A percentile compares a stretch with the other conserved stretches of the same genome.
These are phyloP conservation scores for Argya squamiceps DNA, from an alignment of 2,797 vertebrate genomes.

Conservation along the genomic window DNA sequence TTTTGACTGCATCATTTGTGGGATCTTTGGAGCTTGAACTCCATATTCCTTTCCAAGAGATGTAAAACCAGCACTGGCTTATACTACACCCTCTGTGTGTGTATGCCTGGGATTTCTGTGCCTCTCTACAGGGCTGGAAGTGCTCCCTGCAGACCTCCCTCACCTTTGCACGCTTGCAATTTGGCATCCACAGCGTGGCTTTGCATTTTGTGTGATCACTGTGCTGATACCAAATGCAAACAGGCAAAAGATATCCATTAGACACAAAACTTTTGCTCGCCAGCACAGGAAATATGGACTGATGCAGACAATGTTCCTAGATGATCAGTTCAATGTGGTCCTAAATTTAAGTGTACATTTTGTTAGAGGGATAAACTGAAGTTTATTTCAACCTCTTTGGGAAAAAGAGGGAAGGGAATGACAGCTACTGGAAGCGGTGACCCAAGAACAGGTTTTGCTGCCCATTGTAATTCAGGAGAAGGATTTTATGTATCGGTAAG, in stretches of 20 bases:
- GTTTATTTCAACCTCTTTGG: not conserved
- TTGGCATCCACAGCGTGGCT: not conserved
- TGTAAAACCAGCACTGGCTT: not conserved
- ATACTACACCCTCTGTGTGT: not conserved
- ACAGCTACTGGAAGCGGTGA: not conserved
- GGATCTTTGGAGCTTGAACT: not conserved
- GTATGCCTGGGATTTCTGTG: not conserved
- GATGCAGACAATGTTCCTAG: fast-evolving
- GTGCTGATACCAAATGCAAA: not conserved
- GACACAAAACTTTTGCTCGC: not conserved
- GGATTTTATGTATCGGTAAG: slow-evolving; percentile 25
- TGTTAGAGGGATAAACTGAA: not conserved
- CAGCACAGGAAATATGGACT: not conserved
- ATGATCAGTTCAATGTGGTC: not conserved
- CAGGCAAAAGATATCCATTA: not conserved
- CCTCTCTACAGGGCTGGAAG: not conserved
- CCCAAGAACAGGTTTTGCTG: not conserved
- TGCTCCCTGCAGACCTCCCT: fast-evolving
- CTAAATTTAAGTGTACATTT: not conserved
- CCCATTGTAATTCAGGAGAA: slow-evolving; percentile 1
- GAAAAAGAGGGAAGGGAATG: not conserved
- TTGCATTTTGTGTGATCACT: not conserved
- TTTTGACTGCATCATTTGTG: not conserved
- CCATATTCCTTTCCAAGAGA: fast-evolving
- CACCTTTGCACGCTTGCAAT: fast-evolving